Evolutionary conservation across 2,797 vertebrate species (phyloP), one percentile per base, ranked within the genome.

Genomic region (Parauchenoglanis ngamensis): DNA sequence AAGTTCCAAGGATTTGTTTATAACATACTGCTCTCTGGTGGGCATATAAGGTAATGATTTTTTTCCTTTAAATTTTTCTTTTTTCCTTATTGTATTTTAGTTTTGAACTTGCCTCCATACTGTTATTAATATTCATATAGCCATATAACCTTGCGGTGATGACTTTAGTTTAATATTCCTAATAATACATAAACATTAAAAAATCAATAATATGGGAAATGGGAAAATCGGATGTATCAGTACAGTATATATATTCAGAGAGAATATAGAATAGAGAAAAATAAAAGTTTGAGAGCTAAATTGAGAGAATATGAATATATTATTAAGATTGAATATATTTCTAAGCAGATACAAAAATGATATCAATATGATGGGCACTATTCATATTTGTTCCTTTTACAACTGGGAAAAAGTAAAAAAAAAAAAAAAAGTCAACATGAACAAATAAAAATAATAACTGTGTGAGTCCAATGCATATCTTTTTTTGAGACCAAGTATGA

Each of bases 21-120:
- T 94, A 93, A 94, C 93, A 95, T 92, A 90, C 93, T 94, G 94
- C 94, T 95, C 94, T 95, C 94, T 95, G 92, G 92, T 95, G 95
- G 77, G 94, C 93, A 23, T 35, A 6, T 23, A 21, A 31, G 23
- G 54, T 15, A 61, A 44, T 40, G 23, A 0, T n/a, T 8, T 68
- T 13, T 21, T 54, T 11, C 25, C 12, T 11, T 35, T 57, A 19
- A 31, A 31, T 31, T 84, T 70, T 40, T 31, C 4, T 23, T 13
- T n/a, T 19, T 56, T 31, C 13, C 21, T 31, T 56, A 54, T 10
- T 77, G 7, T 25, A 19, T 67, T 84, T 31, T 28, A 44, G 23
- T 15, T 13, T 28, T 40, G 12, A 59, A 59, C 31, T 5, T 35
- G 31, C 52, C 44, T 28, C 23, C 3, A 57, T 67, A 67, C 17